Percentiles rank a stretch among this genome's conserved stretches.
phyloP scores from a whole-genome alignment of 2,113 vertebrate species.

The Gracilinanus agilis region DNA sequence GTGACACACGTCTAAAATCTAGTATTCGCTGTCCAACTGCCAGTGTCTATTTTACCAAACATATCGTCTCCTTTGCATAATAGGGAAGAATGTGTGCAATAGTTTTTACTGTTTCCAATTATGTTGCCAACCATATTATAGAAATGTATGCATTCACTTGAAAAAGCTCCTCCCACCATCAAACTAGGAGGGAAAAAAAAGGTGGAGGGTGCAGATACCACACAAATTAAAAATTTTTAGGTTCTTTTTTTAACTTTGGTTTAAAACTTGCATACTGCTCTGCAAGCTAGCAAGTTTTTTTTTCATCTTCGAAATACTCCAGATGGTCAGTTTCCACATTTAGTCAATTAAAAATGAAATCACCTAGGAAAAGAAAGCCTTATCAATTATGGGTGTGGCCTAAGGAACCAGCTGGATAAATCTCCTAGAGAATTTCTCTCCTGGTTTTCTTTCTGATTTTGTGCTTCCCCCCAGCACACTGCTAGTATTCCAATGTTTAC shows the following conservation, averaged over 20 bases:
- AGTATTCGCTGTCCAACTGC: conserved; percentile 76
- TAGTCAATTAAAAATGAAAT: conserved; percentile 2
- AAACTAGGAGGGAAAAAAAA: conserved; percentile 65
- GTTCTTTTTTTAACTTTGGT: conserved; percentile 55
- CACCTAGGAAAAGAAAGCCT: not conserved
- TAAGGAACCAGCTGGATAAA: not conserved
- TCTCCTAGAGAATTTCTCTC: not conserved
- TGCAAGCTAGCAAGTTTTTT: conserved; percentile 23
- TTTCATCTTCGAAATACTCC: not conserved
- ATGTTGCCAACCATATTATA: conserved; percentile 71
- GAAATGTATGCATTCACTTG: conserved; percentile 46
- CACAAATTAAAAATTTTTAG: conserved; percentile 30
- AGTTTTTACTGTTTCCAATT: conserved; percentile 82
- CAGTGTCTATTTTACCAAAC: conserved; percentile 84
- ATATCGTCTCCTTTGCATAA: conserved; percentile 68
- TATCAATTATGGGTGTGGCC: not conserved
- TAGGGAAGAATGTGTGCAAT: conserved; percentile 75
- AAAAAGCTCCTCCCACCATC: conserved; percentile 46
- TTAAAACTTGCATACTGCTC: not conserved
- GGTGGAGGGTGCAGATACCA: conserved; percentile 5
- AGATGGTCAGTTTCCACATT: conserved; percentile 11
- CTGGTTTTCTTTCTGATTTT: no score
- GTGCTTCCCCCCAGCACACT: not conserved
- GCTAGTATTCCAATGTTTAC: not conserved
- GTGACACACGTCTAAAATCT: conserved; percentile 80